Evolutionary conservation across 2,113 vertebrate genomes (phyloP), one percentile per base, ranked within the genome.

Genomic region (Myrmophylax atrothorax): DNA sequence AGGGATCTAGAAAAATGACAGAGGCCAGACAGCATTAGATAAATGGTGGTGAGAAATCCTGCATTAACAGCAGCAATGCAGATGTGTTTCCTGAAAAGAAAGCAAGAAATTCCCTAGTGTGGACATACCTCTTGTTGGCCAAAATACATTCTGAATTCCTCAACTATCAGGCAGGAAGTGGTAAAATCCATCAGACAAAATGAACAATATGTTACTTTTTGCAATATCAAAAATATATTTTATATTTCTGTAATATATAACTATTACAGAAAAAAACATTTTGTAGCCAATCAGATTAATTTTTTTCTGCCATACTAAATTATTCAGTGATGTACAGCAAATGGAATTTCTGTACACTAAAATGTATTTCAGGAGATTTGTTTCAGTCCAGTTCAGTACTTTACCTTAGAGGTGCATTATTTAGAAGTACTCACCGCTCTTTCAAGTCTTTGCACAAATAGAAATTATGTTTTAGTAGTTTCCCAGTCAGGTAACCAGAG

Each of bases 161-260:
- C 84, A 75, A 42, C 56, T 87, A 95, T 92, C 85, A 92, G 69
- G 18, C 92, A 94, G 92, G 94, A 97, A 96, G 83, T 68, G 69
- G 89, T 93, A 95, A 93, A 94, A 90, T 67, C 88, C 12, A 2
- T 73, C 64, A 90, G 56, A 72, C 6, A 46, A 95, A 93, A 92
- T 73, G 83, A 90, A 76, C 56, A 69, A 64, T 37, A 50, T 92
- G 68, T 56, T 90, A 67, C 84, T 93, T 92, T 92, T 94, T 83
- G 92, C 77, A 69, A 68, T 80, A 89, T 84, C 13, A 79, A 46
- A 94, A 90, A 84, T 79, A 33, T 20, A 78, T 86, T 95, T 90
- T 74, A 70, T n/a, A 55, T 74, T n/a, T n/a, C n/a, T n/a, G n/a
- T n/a, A n/a, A n/a, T n/a, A n/a, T 50, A 40, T 63, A 88, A 67